Base-by-base conservation (phyloP, 92 coral and sea anemone species). In the Paramuricea clavata region DNA sequence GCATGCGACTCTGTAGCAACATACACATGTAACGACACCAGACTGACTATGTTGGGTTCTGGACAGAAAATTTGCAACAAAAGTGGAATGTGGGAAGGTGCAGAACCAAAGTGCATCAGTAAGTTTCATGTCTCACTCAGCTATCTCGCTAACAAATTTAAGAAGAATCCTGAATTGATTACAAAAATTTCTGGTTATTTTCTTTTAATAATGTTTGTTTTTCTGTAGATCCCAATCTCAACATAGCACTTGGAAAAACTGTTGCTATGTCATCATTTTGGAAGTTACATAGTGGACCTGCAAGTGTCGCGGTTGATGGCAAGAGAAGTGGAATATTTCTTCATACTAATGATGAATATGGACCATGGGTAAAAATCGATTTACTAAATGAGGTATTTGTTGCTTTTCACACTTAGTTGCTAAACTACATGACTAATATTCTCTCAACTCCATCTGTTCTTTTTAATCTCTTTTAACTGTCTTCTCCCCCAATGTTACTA, bases 291-390 rank as follows among this genome's bases (percentile, higher is more conserved):
- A n/a, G n/a, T n/a, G n/a, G n/a, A n/a, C n/a, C n/a, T n/a, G n/a
- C n/a, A n/a, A n/a, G n/a, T n/a, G n/a, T n/a, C n/a, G n/a, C 82
- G 6, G 82, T 77, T 19, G 69, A 77, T 33, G 82, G 82, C 2
- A 50, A 2, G 9, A 77, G 69, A 54, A 26, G 27, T 27, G 44
- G 47, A 12, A 8, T 0, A 54, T 8, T 2, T 52, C 49, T 27
- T 33, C 68, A 50, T 56, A 77, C 82, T 0, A 2, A 50, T 15
- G 0, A 4, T 1, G 25, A 77, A 0, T 0, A n/a, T n/a, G n/a
- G n/a, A n/a, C n/a, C n/a, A n/a, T n/a, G n/a, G n/a, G n/a, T n/a
- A n/a, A n/a, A n/a, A 34, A 59, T 77, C 49, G 82, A 77, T 54
- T 26, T 77, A 54, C 25, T 0, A 33, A 50, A 30, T 0, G 49